phyloP scores from a whole-genome alignment of 2,797 vertebrate genomes.

The Acanthopagrus latus region DNA sequence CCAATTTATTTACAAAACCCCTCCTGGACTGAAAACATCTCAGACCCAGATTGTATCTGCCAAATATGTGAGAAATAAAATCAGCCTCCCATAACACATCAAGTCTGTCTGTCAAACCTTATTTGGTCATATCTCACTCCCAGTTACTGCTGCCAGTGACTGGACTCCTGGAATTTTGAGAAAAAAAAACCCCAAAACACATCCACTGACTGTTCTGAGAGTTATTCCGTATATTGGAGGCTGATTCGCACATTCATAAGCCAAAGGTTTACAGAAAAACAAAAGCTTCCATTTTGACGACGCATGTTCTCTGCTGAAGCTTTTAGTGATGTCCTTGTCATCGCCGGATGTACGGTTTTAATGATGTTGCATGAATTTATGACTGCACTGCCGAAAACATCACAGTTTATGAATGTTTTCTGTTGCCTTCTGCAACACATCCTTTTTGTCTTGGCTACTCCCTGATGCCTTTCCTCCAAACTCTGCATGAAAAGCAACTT shows the following conservation, averaged over 20 bases:
- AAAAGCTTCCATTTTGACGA: background rate
- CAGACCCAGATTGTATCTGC: slow-evolving; percentile 15
- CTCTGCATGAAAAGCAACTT: background rate
- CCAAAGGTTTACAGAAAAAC: background rate
- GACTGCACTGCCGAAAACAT: background rate
- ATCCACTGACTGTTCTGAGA: background rate
- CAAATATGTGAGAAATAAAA: slow-evolving; percentile 27
- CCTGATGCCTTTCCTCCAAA: slow-evolving; percentile 3
- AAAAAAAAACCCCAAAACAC: too few relatives aligned
- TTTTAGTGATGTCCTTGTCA: slow-evolving; percentile 6
- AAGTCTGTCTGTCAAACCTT: background rate
- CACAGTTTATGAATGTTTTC: background rate
- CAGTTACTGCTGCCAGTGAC: background rate
- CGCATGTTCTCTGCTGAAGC: background rate
- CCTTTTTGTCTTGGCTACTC: background rate
- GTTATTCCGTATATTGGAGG: background rate
- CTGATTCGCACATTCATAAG: background rate
- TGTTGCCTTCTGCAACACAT: background rate
- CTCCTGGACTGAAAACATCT: slow-evolving; percentile 20
- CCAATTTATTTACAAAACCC: slow-evolving; percentile 29
- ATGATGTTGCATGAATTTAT: background rate
- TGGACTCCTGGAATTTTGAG: background rate
- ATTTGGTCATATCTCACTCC: slow-evolving; percentile 4
- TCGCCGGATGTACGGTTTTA: background rate
- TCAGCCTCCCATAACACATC: slow-evolving; percentile 25